Evolutionary conservation across 2,113 vertebrate genomes (phyloP), one percentile per base, ranked within the genome.

Genomic region (Prunella himalayana): DNA sequence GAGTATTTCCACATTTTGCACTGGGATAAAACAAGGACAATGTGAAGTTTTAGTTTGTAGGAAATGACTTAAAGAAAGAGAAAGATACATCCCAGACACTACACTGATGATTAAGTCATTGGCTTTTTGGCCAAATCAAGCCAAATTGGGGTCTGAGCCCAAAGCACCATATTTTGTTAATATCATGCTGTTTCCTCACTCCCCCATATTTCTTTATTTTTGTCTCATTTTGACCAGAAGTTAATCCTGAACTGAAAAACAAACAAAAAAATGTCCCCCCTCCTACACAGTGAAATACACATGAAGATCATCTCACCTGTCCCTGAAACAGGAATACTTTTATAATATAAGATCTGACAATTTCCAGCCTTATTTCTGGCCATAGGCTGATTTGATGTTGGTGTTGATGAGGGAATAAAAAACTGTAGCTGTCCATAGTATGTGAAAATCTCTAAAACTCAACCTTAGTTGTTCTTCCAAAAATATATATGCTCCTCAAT

Each of bases 1-100:
- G 64, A 90, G 35, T 86, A 88, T 86, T 94, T 90, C 68, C 79
- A 83, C 88, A 83, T 86, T 94, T 59, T 90, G 37, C 54, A 44
- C 7, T 66, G 63, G 79, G 53, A 85, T 80, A 88, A 93, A 87
- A 80, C 41, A 79, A 76, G 63, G 72, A 81, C 15, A 70, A 66
- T 35, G 17, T 23, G 51, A 81, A 94, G 42, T 57, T 80, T 69
- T 19, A 39, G 16, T 59, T 27, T 41, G 21, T 44, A 77, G 47
- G 49, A 83, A 90, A 63, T 37, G 0, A 82, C 37, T 91, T 85
- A 39, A 80, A 90, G 76, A 91, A 87, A 76, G 39, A 90, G 25
- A 89, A 71, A 80, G 66, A 75, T 28, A 73, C 21, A 57, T 79
- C 53, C 61, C 66, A 92, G 82, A 76, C 50, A 35, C 25, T 37